Conservation (phyloP, 2,797 vertebrate genomes). For the Acanthurus leucopareius region DNA sequence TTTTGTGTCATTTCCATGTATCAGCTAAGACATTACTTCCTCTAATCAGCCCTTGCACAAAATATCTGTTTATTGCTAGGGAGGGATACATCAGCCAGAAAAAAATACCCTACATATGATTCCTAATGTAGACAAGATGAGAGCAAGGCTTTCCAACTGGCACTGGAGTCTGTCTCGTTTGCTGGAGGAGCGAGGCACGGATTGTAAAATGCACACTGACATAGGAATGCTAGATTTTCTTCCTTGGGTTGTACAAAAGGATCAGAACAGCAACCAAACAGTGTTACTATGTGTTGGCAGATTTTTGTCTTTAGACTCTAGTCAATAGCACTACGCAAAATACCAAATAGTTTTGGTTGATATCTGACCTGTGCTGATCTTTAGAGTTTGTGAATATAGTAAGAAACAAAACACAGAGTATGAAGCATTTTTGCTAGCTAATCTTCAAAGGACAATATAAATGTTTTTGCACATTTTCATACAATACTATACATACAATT, state of each 20-base stretch:
- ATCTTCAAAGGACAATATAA: no score
- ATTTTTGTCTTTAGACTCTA: background rate
- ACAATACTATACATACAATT: background rate
- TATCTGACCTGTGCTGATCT: background rate
- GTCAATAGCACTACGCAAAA: background rate
- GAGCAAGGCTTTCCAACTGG: constrained; percentile 53
- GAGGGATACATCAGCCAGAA: constrained; percentile 11
- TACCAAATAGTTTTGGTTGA: background rate
- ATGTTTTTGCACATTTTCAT: background rate
- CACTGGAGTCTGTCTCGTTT: constrained; percentile 37
- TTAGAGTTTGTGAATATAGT: background rate
- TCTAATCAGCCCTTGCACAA: constrained; percentile 23
- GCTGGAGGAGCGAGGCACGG: constrained; percentile 36
- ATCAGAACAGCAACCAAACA: constrained; percentile 13
- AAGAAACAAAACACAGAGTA: background rate
- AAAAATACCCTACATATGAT: constrained; percentile 52
- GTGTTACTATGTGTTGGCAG: background rate
- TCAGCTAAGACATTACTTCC: constrained; percentile 25
- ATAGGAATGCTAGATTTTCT: constrained; percentile 60
- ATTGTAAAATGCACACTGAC: constrained; percentile 62
- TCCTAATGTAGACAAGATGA: constrained; percentile 51
- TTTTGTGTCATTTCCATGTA: constrained; percentile 22
- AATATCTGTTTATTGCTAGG: constrained; percentile 21
- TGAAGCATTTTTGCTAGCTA: no score
- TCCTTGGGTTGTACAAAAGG: constrained; percentile 17